Percentiles rank a stretch among this genome's conserved stretches.
phyloP scores from a whole-genome alignment of 1,140 invertebrate species.

The Heterodera schachtii region DNA sequence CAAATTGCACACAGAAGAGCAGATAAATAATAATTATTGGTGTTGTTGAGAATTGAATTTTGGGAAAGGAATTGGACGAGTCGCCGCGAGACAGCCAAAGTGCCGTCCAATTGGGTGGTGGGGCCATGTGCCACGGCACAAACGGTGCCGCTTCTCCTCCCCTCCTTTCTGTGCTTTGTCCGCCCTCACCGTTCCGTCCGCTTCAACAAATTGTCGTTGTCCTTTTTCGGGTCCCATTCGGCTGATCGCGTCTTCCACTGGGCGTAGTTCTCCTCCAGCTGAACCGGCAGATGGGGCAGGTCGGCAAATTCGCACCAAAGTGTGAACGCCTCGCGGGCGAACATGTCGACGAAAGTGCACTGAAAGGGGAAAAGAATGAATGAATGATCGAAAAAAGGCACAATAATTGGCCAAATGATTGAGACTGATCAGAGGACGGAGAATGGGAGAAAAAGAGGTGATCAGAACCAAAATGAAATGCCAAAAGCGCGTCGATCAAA shows the following conservation, averaged over 20 bases:
- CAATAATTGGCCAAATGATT: background rate
- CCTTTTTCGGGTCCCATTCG: slow-evolving; percentile 49
- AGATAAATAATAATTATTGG: too few species aligned
- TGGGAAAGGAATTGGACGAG: too few species aligned
- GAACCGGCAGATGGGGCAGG: slow-evolving; percentile 50
- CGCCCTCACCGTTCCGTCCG: background rate
- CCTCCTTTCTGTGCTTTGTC: too few species aligned
- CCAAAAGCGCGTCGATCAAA: slow-evolving; percentile 11
- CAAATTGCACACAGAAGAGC: too few species aligned
- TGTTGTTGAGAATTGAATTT: too few species aligned
- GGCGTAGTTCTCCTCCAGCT: slow-evolving; percentile 59
- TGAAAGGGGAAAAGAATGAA: slow-evolving; percentile 18
- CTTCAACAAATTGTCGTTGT: slow-evolving; percentile 31
- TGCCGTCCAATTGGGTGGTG: too few species aligned
- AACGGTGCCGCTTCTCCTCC: too few species aligned
- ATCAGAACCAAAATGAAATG: too few species aligned
- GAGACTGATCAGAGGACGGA: background rate
- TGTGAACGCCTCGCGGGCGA: slow-evolving; percentile 62
- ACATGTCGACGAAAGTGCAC: slow-evolving; percentile 61
- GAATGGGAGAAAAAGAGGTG: too few species aligned
- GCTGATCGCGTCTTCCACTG: slow-evolving; percentile 51
- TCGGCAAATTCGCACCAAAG: slow-evolving; percentile 64
- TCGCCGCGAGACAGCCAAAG: too few species aligned
- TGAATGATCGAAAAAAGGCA: background rate
- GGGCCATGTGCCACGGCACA: too few species aligned